Conservation (phyloP, 2,888 invertebrate species). For the Epistrophe eligans region DNA sequence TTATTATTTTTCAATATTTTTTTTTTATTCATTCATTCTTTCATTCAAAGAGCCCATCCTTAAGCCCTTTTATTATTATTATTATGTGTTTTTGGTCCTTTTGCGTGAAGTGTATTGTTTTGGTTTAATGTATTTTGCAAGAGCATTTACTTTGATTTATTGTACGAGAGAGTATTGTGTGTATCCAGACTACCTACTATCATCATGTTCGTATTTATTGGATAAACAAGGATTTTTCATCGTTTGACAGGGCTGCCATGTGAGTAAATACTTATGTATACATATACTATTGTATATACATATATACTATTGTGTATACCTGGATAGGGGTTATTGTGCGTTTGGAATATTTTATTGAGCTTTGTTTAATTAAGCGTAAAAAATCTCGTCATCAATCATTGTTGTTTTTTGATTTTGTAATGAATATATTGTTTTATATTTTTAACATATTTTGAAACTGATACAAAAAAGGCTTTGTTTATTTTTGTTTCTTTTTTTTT, state of each 20-base stretch:
- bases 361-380: background rate
- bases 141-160: conserved; percentile 74
- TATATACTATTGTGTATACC: too few relatives aligned
- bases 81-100: background rate
- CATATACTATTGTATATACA: too few relatives aligned
- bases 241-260: conserved; percentile 8
- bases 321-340: background rate
- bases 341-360: background rate
- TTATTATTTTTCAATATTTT: conserved; percentile 73
- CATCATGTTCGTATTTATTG: background rate
- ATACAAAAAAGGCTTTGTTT: too few relatives aligned
- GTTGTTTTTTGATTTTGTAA: too few relatives aligned
- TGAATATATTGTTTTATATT: too few relatives aligned
- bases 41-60: conserved; percentile 3
- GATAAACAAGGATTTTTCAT: conserved; percentile 37
- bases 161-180: conserved; percentile 61
- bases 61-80: conserved; percentile 19
- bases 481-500: too few relatives aligned
- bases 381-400: too few relatives aligned
- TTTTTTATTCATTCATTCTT: background rate
- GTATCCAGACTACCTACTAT: background rate
- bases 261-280: background rate
- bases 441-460: too few relatives aligned
- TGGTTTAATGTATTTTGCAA: conserved; percentile 70
- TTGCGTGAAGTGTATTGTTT: conserved; percentile 66